Conservation (phyloP, 2,113 vertebrate species). For the Neomonachus schauinslandi region DNA sequence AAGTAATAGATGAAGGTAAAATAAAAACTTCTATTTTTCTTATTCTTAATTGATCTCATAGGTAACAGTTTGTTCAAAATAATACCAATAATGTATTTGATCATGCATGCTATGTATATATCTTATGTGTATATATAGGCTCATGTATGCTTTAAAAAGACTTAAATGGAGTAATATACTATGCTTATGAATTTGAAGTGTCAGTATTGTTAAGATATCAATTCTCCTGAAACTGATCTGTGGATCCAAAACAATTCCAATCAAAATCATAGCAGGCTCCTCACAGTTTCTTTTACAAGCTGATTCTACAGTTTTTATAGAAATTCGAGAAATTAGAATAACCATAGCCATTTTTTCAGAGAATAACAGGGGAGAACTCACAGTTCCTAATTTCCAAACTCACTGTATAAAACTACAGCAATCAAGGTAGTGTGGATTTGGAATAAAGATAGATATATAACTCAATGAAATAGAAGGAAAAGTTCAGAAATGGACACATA, state of each 20-base stretch:
- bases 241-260: background rate
- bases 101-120: background rate
- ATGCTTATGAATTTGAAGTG: background rate
- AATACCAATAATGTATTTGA: background rate
- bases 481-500: background rate
- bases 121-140: background rate
- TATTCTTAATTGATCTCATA: background rate
- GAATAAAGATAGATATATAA: background rate
- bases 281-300: background rate
- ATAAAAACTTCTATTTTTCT: background rate
- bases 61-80: background rate
- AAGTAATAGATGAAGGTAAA: slow-evolving; percentile 5
- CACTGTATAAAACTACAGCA: background rate
- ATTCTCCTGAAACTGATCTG: slow-evolving; percentile 4
- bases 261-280: background rate
- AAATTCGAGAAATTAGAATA: background rate
- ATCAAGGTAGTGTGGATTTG: background rate
- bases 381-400: background rate
- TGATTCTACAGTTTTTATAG: background rate
- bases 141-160: background rate
- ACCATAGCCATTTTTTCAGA: background rate
- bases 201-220: background rate
- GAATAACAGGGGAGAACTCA: background rate
- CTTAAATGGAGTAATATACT: background rate
- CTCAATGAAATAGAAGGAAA: background rate